Evolutionary conservation across 2,113 vertebrate species (phyloP), one percentile per base, ranked within the genome.

Genomic region (Rhinichthys klamathensis): DNA sequence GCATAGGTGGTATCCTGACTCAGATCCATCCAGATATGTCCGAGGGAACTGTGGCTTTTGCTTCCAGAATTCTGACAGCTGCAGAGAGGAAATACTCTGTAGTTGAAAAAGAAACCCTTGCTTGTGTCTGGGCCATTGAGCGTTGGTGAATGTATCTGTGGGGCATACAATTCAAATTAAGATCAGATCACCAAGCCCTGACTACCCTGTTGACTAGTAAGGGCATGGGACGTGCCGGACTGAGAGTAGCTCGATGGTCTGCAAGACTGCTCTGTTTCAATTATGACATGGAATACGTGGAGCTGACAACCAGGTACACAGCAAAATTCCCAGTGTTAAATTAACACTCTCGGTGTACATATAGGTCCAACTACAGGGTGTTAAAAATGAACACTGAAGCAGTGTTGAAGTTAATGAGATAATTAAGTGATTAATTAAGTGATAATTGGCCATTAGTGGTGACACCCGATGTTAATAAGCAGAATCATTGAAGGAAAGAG

Each of bases 41-140:
- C 0, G 85, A 89, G 46, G 6, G 74, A 1, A 83, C 75, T 21
- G 86, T 85, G 25, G 87, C 85, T 12, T 90, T 90, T 58, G 83
- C 89, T n/a, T 90, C 89, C 7, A 56, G 75, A 11, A 85, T 74
- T 1, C 44, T 83, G 6, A 51, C 83, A 10, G 15, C 83, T 21
- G n/a, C 84, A 18, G 77, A 89, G 27, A 51, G 84, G 13, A 88
- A 88, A 27, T 89, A 86, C n/a, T 89, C 89, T 0, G 83, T 46
- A 8, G 32, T 86, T 3, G 87, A 91, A 80, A 84, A 86, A 15
- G 87, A 86, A 54, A 83, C 84, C 2, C 61, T 89, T 6, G 85
- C 63, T 16, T 86, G 78, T 49, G 74, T 87, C 0, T 89, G 86
- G 87, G 75, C 49, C 0, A 56, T 80, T 4, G 79, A 90, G 61